These are phyloP conservation scores for Atopsyche davidsoni DNA, from an alignment of 1,140 invertebrate species.

Conservation along the genomic window DNA sequence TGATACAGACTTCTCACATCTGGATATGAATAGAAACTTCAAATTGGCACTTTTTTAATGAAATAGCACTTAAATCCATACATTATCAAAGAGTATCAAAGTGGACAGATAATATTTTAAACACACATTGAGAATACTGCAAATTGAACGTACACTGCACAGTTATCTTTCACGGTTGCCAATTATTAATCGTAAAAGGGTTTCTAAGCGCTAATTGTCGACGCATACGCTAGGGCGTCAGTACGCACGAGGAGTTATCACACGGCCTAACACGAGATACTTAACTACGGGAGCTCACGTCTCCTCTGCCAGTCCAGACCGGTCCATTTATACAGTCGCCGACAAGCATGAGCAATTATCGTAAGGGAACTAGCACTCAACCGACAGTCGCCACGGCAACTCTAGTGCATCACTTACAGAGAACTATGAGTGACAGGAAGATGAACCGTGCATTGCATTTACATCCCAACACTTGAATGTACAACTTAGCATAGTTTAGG, in stretches of 20 bases:
- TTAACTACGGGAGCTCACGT: background rate
- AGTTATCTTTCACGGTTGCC: slow-evolving; percentile 9
- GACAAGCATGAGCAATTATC: slow-evolving; percentile 16
- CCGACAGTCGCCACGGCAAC: background rate
- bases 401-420: slow-evolving; percentile 25
- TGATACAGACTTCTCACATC: slow-evolving; percentile 9
- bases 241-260: slow-evolving; percentile 2
- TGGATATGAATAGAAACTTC: slow-evolving; percentile 20
- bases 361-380: slow-evolving; percentile 11
- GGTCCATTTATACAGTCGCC: slow-evolving; percentile 9
- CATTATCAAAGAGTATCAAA: slow-evolving; percentile 19
- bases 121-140: slow-evolving; percentile 23
- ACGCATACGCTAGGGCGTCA: slow-evolving; percentile 4
- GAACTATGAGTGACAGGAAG: slow-evolving; percentile 30
- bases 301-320: background rate
- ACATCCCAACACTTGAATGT: slow-evolving; percentile 29
- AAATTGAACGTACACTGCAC: slow-evolving; percentile 16
- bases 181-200: background rate
- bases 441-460: slow-evolving; percentile 30
- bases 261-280: slow-evolving; percentile 8
- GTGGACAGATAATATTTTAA: slow-evolving; percentile 24
- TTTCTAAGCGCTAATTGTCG: slow-evolving; percentile 5
- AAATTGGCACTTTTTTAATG: slow-evolving; percentile 29
- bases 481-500: slow-evolving; percentile 15
- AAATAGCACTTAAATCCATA: slow-evolving; percentile 21